Base-by-base conservation (phyloP, 2,797 vertebrate species). In the Linurgus olivaceus region DNA sequence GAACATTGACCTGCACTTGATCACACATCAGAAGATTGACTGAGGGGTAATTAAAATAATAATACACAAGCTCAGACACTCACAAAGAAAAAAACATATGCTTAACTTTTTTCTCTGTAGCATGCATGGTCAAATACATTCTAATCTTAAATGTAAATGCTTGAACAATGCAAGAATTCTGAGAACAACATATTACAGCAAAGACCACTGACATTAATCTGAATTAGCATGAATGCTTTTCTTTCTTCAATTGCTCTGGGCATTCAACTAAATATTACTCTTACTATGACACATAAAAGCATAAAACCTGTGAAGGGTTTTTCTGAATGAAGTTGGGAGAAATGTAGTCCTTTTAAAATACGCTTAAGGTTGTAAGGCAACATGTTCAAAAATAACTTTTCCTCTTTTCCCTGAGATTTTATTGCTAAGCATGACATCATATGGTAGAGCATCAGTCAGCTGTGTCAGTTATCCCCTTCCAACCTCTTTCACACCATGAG, bases 31-130 rank as follows among this genome's bases (percentile, higher is more conserved):
- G 87, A 94, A 95, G 77, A 95, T 57, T 96, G 88, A 73, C 93
- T 83, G 96, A 96, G 82, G 77, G 84, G 72, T 97, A 97, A 98
- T 98, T 98, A 98, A 97, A 97, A 94, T 92, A 97, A 96, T 93
- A 95, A 94, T 85, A 78, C 25, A 81, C 35, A 89, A 71, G 51
- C 86, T 52, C 38, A 94, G 61, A 70, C 71, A 93, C 31, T 93
- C 84, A 75, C 63, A 95, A 92, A 66, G 73, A 75, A 71, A 86
- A 96, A 70, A 90, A 91, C 37, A 90, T 11, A 85, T 28, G 70
- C n/a, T 67, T 83, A 79, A 70, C 26, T 50, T 88, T 61, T 59
- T 94, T 92, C 58, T 94, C 51, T 58, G 67, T 42, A 76, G 52
- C 63, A 71, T 35, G 51, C 52, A 55, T 11, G 40, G 89, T 90